Evolutionary conservation across 2,888 invertebrate species (phyloP).

Genomic region (Empis stercorea): DNA sequence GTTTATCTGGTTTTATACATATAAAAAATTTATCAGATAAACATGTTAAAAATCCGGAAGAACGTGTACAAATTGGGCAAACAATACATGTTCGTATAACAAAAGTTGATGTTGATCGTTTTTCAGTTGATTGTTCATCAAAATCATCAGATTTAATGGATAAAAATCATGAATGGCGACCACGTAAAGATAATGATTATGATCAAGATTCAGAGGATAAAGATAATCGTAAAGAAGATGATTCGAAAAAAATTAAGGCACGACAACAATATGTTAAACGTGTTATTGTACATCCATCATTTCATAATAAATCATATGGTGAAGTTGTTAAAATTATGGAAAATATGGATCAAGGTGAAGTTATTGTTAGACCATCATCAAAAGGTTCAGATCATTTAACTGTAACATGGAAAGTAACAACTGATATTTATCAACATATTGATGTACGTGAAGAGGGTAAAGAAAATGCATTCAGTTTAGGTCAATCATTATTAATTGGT

Average conservation of each 20-base stretch:
- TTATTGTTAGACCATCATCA: slow-evolving; percentile 90
- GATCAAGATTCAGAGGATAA: slow-evolving; percentile 74
- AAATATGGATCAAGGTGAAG: slow-evolving; percentile 92
- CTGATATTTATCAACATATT: slow-evolving; percentile 90
- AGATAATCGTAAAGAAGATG: slow-evolving; percentile 64
- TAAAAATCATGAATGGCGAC: slow-evolving; percentile 84
- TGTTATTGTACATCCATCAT: slow-evolving; percentile 94
- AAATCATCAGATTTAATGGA: slow-evolving; percentile 86
- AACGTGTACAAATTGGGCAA: slow-evolving; percentile 74
- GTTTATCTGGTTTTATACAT: slow-evolving; percentile 82
- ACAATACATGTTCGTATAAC: slow-evolving; percentile 76
- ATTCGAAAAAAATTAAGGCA: slow-evolving; percentile 69
- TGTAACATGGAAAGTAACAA: slow-evolving; percentile 96
- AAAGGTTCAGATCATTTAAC: slow-evolving; percentile 94
- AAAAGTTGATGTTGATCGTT: slow-evolving; percentile 93
- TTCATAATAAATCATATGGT: slow-evolving; percentile 89
- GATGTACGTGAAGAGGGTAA: slow-evolving; percentile 93
- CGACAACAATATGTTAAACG: slow-evolving; percentile 83
- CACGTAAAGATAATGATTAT: slow-evolving; percentile 79
- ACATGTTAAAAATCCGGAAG: slow-evolving; percentile 84
- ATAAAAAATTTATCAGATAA: slow-evolving; percentile 89
- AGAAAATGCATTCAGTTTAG: slow-evolving; percentile 90
- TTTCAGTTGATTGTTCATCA: slow-evolving; percentile 85
- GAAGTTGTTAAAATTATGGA: slow-evolving; percentile 87
- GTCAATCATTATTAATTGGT: slow-evolving; percentile 74